These are phyloP conservation scores for Eulemur macaco DNA, from an alignment of 2,113 vertebrate genomes.

Conservation along the genomic window DNA sequence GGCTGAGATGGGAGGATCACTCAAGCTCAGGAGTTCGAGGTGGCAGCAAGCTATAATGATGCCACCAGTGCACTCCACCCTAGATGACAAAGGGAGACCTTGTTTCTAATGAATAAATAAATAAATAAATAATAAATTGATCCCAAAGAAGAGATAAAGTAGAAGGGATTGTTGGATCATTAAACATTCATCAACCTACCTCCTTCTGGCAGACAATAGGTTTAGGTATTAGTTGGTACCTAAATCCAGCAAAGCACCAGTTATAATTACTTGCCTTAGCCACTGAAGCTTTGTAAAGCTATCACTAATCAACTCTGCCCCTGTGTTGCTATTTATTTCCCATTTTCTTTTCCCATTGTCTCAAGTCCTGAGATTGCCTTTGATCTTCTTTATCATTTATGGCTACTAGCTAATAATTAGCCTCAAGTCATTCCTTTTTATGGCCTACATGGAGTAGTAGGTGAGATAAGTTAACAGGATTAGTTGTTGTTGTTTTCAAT, in stretches of 20 bases:
- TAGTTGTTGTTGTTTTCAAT: neutral
- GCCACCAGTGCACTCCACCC: too few relatives aligned
- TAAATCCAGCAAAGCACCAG: neutral
- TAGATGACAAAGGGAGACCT: too few relatives aligned
- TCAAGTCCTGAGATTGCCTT: neutral
- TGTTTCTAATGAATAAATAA: neutral
- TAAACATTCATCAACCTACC: neutral
- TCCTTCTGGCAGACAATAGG: neutral
- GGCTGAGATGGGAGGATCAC: too few relatives aligned
- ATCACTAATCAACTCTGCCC: neutral
- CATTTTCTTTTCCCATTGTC: slow-evolving; percentile 34
- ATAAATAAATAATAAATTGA: neutral
- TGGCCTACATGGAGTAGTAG: neutral
- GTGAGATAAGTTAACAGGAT: neutral
- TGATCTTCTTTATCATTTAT: neutral
- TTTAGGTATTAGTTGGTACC: neutral
- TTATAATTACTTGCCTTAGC: neutral
- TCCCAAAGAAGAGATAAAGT: neutral
- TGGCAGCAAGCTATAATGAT: too few relatives aligned
- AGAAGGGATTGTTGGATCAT: neutral
- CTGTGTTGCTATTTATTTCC: neutral
- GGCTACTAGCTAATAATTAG: neutral
- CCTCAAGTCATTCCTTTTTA: too few relatives aligned
- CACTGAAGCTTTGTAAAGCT: neutral
- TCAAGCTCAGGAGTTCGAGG: too few relatives aligned